A percentile compares a stretch with the other conserved stretches of the same genome.
phyloP scores from a whole-genome alignment of 64 coral and sea anemone genomes.

The Montipora foliosa region DNA sequence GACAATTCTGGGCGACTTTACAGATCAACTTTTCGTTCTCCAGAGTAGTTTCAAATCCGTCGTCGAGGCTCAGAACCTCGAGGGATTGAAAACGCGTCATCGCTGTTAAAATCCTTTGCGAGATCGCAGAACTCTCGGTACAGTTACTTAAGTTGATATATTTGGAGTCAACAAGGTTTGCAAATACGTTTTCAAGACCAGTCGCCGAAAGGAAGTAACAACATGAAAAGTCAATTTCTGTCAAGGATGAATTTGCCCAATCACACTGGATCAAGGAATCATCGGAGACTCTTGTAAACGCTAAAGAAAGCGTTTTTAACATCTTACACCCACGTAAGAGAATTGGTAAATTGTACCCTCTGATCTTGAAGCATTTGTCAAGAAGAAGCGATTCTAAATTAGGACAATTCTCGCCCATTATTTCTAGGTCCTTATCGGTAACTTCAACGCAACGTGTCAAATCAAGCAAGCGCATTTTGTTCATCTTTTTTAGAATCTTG shows the following conservation, averaged over 20 bases:
- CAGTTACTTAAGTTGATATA: conserved; percentile 64
- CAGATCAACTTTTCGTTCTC: conserved; percentile 24
- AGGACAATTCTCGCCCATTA: conserved; percentile 31
- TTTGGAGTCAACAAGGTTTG: not conserved
- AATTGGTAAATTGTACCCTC: conserved; percentile 33
- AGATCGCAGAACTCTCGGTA: conserved; percentile 17
- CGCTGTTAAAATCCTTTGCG: conserved; percentile 1
- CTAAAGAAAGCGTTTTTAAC: conserved; percentile 54
- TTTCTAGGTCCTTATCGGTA: conserved; percentile 24
- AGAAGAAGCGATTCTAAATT: conserved; percentile 49
- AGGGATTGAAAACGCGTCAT: conserved; percentile 31
- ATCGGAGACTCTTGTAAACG: conserved; percentile 57
- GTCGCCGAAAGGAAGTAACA: conserved; percentile 27
- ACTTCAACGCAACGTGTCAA: conserved; percentile 50
- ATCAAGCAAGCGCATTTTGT: conserved; percentile 32
- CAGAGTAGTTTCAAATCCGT: not conserved
- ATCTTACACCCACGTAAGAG: conserved; percentile 12
- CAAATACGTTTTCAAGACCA: not conserved
- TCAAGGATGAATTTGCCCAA: conserved; percentile 24
- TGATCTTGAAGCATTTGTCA: conserved; percentile 45
- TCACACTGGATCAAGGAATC: not conserved
- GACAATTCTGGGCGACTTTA: conserved; percentile 27
- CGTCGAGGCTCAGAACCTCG: conserved; percentile 48
- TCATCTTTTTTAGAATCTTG: conserved; percentile 28
- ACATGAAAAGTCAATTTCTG: conserved; percentile 54